Conservation (phyloP, 2,113 vertebrate genomes). For the Pelecanus crispus region DNA sequence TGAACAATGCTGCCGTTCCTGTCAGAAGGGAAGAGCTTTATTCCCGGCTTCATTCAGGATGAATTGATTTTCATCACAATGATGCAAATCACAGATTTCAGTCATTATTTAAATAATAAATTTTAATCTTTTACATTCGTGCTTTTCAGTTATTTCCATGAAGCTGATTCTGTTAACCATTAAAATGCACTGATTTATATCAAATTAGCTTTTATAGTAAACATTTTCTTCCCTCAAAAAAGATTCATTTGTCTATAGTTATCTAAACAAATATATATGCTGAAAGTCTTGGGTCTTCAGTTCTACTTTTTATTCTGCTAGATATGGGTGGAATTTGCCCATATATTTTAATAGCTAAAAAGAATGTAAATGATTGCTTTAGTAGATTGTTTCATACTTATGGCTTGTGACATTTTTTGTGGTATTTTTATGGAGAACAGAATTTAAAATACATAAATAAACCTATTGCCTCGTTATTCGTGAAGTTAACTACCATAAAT, state of each 20-base stretch:
- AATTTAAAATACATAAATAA: neutral
- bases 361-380: neutral
- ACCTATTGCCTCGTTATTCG: neutral
- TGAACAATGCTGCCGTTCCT: conserved; percentile 58
- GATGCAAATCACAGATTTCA: neutral
- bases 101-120: neutral
- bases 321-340: neutral
- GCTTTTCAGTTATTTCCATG: neutral
- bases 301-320: neutral
- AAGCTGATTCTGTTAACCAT: neutral
- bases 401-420: neutral
- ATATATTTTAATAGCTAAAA: neutral
- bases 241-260: neutral
- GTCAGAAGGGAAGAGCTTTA: neutral
- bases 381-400: neutral
- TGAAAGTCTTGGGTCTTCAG: neutral
- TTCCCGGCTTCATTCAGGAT: neutral
- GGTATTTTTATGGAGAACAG: neutral
- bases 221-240: neutral
- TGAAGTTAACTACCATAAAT: neutral
- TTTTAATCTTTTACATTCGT: neutral
- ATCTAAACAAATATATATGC: neutral
- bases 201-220: neutral
- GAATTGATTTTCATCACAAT: conserved; percentile 1
- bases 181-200: neutral